A percentile compares a stretch with the other conserved stretches of the same genome.
Conservation (phyloP, 2,113 vertebrate species). For the Talpa occidentalis region DNA sequence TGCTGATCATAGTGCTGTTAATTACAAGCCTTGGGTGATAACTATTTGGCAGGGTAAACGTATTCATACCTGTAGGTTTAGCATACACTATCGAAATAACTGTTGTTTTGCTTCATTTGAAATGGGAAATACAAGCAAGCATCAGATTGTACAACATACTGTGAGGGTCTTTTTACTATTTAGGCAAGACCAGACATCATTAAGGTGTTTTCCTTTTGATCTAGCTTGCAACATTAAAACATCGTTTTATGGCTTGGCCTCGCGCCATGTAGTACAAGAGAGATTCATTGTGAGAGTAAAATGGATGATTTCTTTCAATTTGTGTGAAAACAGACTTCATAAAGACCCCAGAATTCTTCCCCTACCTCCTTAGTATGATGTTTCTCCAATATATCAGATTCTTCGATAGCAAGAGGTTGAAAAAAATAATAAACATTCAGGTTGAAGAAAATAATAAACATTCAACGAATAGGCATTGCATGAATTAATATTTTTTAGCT, state of each 20-base stretch:
- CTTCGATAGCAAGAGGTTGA: constrained; percentile 64
- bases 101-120: constrained; percentile 74
- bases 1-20: constrained; percentile 65
- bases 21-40: constrained; percentile 70
- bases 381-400: constrained; percentile 27
- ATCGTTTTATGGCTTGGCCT: constrained; percentile 63
- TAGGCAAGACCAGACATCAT: constrained; percentile 76
- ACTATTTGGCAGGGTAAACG: constrained; percentile 69
- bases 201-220: constrained; percentile 64
- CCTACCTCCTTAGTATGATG: neutral
- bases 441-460: constrained; percentile 76
- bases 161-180: constrained; percentile 64
- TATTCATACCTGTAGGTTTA: constrained; percentile 59
- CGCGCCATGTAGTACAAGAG: neutral
- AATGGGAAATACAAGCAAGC: constrained; percentile 63
- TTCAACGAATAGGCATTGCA: constrained; percentile 44
- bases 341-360: neutral
- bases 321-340: constrained; percentile 60
- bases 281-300: constrained; percentile 67
- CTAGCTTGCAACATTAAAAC: constrained; percentile 68
- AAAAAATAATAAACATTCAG: constrained; percentile 76
- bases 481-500: constrained; percentile 75
- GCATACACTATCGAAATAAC: constrained; percentile 67
- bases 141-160: constrained; percentile 60
- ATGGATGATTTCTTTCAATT: constrained; percentile 72